A percentile compares a stretch with the other conserved stretches of the same genome.
Evolutionary conservation across 2,888 invertebrate species (phyloP).

Genomic region (Byasa hedistus): DNA sequence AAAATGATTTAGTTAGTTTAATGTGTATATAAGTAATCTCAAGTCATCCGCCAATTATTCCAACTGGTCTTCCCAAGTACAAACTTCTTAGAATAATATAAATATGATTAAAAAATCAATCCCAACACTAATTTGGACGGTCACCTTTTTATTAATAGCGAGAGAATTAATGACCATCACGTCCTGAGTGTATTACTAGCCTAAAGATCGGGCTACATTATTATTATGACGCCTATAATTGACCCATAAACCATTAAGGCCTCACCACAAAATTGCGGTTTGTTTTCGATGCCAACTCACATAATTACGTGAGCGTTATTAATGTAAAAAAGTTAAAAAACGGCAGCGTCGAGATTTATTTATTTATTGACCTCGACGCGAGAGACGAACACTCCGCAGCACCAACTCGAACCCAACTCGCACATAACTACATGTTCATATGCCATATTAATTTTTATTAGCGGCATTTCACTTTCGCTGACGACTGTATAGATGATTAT

Average conservation of each 20-base stretch:
- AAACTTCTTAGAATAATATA: slow-evolving; percentile 17
- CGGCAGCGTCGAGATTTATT: slow-evolving; percentile 68
- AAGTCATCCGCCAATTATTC: background rate
- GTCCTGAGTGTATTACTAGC: slow-evolving; percentile 38
- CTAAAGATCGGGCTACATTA: slow-evolving; percentile 44
- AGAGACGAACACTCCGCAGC: slow-evolving; percentile 41
- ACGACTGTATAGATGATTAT: too few species aligned
- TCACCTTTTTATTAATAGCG: slow-evolving; percentile 39
- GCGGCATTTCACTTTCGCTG: too few species aligned
- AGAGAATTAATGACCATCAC: slow-evolving; percentile 39
- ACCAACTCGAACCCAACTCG: slow-evolving; percentile 40
- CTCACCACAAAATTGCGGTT: slow-evolving; percentile 68
- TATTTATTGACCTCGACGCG: slow-evolving; percentile 68
- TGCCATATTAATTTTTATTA: too few species aligned
- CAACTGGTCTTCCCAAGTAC: slow-evolving; percentile 11
- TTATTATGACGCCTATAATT: slow-evolving; percentile 76
- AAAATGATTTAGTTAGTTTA: too few species aligned
- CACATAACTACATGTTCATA: slow-evolving; percentile 1
- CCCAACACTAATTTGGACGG: slow-evolving; percentile 18
- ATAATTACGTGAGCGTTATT: slow-evolving; percentile 67
- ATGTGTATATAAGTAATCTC: too few species aligned
- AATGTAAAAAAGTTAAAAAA: slow-evolving; percentile 65
- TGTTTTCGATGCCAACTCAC: slow-evolving; percentile 71
- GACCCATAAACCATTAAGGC: slow-evolving; percentile 69
- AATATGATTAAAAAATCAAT: slow-evolving; percentile 26